Conservation (phyloP, 2,888 invertebrate genomes). For the Heterodera filipjevi region DNA sequence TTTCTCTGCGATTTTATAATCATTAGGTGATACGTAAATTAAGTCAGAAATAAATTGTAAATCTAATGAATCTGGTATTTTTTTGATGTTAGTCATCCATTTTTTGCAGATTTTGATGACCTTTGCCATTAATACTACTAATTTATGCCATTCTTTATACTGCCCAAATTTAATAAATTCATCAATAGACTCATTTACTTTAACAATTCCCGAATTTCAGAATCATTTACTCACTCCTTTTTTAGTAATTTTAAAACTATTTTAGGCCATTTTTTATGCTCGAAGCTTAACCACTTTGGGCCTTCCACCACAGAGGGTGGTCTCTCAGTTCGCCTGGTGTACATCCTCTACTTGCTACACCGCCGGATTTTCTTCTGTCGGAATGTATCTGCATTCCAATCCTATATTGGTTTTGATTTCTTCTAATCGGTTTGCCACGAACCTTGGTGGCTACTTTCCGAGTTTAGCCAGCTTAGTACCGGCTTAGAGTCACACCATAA, state of each 20-base stretch:
- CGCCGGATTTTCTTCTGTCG: constrained; percentile 57
- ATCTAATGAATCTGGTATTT: not conserved
- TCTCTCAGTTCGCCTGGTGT: constrained; percentile 30
- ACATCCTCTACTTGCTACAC: constrained; percentile 49
- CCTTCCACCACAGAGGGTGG: constrained; percentile 42
- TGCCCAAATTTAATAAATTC: constrained; percentile 3
- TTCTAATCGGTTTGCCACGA: constrained; percentile 36
- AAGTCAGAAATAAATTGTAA: too few relatives aligned
- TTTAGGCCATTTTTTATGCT: constrained; percentile 19
- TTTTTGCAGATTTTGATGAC: not conserved
- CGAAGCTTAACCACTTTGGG: constrained; percentile 37
- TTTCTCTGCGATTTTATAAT: not conserved
- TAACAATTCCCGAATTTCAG: not conserved
- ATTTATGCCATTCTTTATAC: constrained; percentile 8
- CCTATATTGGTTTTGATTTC: constrained; percentile 24
- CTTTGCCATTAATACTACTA: not conserved
- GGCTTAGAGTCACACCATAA: constrained; percentile 41
- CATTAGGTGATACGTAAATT: not conserved
- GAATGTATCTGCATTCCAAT: constrained; percentile 45
- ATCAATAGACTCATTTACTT: not conserved
- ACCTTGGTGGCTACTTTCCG: constrained; percentile 1
- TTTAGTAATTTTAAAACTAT: too few relatives aligned
- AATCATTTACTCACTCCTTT: not conserved
- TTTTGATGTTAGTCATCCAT: not conserved
- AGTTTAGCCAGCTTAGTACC: constrained; percentile 35